Base-by-base conservation (phyloP, 2,797 vertebrate species). In the Microctenopoma steveboyesi region DNA sequence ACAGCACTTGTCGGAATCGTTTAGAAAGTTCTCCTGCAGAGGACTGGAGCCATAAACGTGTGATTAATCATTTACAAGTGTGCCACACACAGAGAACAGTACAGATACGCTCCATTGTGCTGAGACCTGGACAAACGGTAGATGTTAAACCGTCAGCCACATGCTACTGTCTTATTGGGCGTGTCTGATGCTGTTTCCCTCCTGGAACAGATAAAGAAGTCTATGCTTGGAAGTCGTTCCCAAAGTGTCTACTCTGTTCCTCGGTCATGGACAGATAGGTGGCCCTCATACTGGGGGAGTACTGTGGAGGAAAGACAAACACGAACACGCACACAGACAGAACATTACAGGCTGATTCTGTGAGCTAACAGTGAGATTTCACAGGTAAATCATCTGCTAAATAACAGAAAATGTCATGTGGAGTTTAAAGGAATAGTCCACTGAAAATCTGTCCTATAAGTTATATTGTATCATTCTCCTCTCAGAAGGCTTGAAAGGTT, bases 281-380 rank as follows among this genome's bases (percentile, higher is more conserved):
- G 85, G 97, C 95, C 80, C 97, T 94, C 98, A 98, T 98, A 88
- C 95, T 98, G 47, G 98, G 97, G n/a, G 97, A 96, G 90, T 98
- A 99, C 98, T 99, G 85, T 22, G 60, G 56, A 78, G 25, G 47
- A 51, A 61, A 64, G 28, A 74, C 4, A 60, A 79, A 88, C 69
- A 86, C 62, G 83, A 33, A 76, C 18, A 89, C 14, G 80, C 1
- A 48, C 1, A 66, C 0, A 11, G 3, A 4, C 11, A 65, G 15
- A 14, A 22, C 5, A 22, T 83, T 72, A 81, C 4, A 28, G 64
- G 22, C n/a, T 12, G 42, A 9, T 40, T 39, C 33, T 22, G 18
- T 2, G 57, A 43, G 42, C 30, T 42, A 0, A 27, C 0, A 5
- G 30, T 33, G 12, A 68, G 30, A 3, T 48, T 60, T 72, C 51